A percentile compares a stretch with the other conserved stretches of the same genome.
These are phyloP conservation scores for Sitta carolinensis DNA, from an alignment of 2,797 vertebrate genomes.

Conservation along the genomic window DNA sequence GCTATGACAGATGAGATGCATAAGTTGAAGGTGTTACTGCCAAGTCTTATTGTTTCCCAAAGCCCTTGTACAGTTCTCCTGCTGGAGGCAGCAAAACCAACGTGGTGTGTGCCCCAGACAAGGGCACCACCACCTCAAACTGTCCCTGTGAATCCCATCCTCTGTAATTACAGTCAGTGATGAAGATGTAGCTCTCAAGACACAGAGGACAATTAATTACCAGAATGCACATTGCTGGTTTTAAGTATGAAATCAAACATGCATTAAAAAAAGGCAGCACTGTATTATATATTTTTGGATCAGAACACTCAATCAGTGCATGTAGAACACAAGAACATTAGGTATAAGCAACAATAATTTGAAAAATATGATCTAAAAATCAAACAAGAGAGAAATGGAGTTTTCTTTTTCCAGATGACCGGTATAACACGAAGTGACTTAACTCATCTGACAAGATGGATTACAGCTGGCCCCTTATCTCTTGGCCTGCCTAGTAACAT, in stretches of 20 bases:
- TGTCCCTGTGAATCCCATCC: not conserved
- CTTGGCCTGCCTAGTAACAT: constrained; percentile 60
- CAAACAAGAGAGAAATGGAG: not conserved
- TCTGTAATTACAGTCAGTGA: not conserved
- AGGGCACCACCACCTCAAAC: not conserved
- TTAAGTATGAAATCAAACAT: not conserved
- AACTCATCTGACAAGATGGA: constrained; percentile 64
- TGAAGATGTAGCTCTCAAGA: not conserved
- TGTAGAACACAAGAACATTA: not conserved
- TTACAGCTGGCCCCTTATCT: constrained; percentile 66
- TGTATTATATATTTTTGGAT: not conserved
- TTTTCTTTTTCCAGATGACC: constrained; percentile 52
- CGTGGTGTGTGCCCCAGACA: rapidly evolving
- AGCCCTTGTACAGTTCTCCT: not conserved
- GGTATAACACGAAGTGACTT: constrained; percentile 5
- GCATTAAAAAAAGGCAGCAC: not conserved
- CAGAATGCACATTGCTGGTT: not conserved
- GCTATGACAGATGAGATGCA: not conserved
- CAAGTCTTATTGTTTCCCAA: not conserved
- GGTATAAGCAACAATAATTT: not conserved
- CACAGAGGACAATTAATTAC: not conserved
- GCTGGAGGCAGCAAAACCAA: not conserved
- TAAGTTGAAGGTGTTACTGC: not conserved
- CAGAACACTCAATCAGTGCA: not conserved
- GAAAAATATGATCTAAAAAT: constrained; percentile 26